Base-by-base conservation (phyloP, 2,888 invertebrate genomes). In the Heteromurus nitidus region DNA sequence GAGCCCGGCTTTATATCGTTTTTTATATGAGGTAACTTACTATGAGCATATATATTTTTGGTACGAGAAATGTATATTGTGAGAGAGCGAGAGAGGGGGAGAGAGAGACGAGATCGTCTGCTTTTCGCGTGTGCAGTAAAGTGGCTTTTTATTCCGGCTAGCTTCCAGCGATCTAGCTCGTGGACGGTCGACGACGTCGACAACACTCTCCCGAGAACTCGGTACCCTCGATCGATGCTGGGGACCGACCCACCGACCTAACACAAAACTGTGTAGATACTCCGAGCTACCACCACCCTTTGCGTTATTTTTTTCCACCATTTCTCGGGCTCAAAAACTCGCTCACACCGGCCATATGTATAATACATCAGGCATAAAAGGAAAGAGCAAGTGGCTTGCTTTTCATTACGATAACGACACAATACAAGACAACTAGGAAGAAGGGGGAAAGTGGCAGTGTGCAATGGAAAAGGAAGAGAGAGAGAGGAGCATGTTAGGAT, bases 51-150 rank as follows among this genome's bases (percentile, higher is more conserved):
- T n/a, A n/a, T n/a, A n/a, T n/a, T n/a, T n/a, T n/a, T n/a, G n/a
- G n/a, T n/a, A n/a, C n/a, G n/a, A n/a, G n/a, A n/a, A n/a, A n/a
- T n/a, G n/a, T n/a, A n/a, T n/a, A n/a, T n/a, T n/a, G n/a, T n/a
- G n/a, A n/a, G n/a, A n/a, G n/a, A n/a, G n/a, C n/a, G n/a, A n/a
- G n/a, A n/a, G n/a, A n/a, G n/a, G n/a, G n/a, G n/a, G n/a, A n/a
- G n/a, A n/a, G n/a, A n/a, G n/a, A n/a, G n/a, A n/a, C n/a, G 28
- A 58, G 58, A 26, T 18, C 2, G 36, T 30, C n/a, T n/a, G n/a
- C n/a, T n/a, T n/a, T n/a, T 67, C 67, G 73, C 73, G 79, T 80
- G 80, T 80, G 80, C 80, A 73, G 80, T 80, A 73, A 65, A 79
- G 69, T 64, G 50, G 26, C 47, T 79, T 79, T 77, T 69, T 62